Conservation (phyloP, 1,140 invertebrate species). For the Bombus pyrosoma region DNA sequence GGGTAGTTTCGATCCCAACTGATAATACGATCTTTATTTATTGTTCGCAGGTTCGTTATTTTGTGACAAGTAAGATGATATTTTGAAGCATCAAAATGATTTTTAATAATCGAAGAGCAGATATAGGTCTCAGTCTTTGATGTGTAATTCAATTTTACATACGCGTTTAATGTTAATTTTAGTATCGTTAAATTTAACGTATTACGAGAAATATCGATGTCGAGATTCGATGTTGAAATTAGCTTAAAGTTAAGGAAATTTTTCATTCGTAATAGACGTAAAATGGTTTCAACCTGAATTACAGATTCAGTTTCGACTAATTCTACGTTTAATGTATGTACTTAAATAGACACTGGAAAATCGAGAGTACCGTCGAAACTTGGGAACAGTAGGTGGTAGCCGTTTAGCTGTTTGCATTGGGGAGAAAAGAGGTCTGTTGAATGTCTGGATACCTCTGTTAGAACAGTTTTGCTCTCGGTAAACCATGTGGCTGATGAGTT, state of each 20-base stretch:
- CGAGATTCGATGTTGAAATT: too few species aligned
- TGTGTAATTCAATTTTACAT: too few species aligned
- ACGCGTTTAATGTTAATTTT: too few species aligned
- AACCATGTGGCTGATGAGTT: conserved; percentile 6
- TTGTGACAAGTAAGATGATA: background rate
- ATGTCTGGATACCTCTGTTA: background rate
- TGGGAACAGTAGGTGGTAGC: background rate
- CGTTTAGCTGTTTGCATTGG: background rate
- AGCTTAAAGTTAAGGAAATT: too few species aligned
- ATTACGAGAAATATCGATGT: too few species aligned
- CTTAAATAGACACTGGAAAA: background rate
- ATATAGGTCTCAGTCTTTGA: too few species aligned
- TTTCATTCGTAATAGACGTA: too few species aligned
- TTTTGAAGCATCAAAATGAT: too few species aligned
- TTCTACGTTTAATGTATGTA: background rate
- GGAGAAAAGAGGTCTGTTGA: conserved; percentile 8
- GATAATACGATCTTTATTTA: background rate
- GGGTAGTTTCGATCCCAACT: background rate
- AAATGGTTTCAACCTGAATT: background rate
- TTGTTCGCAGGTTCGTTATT: background rate
- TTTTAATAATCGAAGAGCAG: too few species aligned
- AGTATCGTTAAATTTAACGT: too few species aligned
- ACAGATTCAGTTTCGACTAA: background rate
- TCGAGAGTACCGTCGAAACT: background rate
- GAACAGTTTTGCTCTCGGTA: background rate